Evolutionary conservation across 1,140 invertebrate species (phyloP), one percentile per base, ranked within the genome.

Genomic region (Drosophila triauraria): DNA sequence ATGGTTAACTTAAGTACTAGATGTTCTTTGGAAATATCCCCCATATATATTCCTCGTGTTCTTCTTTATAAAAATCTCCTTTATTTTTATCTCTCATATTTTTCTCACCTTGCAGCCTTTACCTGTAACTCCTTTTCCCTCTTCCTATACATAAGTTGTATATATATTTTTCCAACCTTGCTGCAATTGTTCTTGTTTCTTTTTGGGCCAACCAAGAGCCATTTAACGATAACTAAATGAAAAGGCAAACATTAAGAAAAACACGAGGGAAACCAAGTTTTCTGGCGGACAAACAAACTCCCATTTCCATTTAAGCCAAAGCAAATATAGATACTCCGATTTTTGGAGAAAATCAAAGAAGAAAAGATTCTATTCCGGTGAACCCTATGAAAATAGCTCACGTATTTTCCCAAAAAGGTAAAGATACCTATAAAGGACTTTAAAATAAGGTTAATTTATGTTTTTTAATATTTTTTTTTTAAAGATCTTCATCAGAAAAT

Each of bases 211-310:
- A 32, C 12, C 38, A 35, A 42, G n/a, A 17, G 27, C 15, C 27
- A 12, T 67, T 59, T 43, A 59, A 59, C 67, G 38, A 59, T 38
- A 51, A 59, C 69, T 72, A 72, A 72, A 59, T 72, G 46, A 15
- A 71, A 72, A 38, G 23, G 30, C 46, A 72, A 71, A 72, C 43
- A 72, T 0, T 23, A 25, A 40, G 15, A 13, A 38, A 9, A 13
- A 38, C 0, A 15, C 9, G 5, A n/a, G 15, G 27, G 15, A 53
- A 48, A 53, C n/a, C n/a, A 15, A n/a, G 6, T 42, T 13, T 70
- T 48, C 38, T 25, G 35, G 35, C 5, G 17, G 6, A 44, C 50
- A 71, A 72, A 72, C 53, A 71, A 71, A 54, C 43, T 42, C 17
- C 43, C 43, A 72, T 72, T 71, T 71, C 20, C 38, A 42, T 40